Evolutionary conservation across 2,113 vertebrate species (phyloP).

Genomic region (mouse (Mus musculus)): DNA sequence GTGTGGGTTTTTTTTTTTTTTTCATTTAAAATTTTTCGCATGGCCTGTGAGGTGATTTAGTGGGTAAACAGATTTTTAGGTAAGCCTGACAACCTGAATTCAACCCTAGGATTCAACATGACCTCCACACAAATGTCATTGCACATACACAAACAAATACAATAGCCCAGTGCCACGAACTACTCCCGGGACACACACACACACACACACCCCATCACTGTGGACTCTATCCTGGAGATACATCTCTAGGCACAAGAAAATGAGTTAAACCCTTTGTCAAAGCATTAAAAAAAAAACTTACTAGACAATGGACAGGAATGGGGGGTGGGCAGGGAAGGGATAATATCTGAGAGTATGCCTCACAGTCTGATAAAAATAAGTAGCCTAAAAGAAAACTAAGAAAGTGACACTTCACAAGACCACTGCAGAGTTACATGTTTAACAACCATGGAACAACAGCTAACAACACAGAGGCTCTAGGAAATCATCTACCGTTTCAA

Average conservation of each 20-base stretch:
- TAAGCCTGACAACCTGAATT: neutral
- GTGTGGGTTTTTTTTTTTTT: neutral
- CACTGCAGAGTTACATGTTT: neutral
- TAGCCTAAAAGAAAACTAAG: neutral
- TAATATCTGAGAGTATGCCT: neutral
- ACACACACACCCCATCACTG: no score
- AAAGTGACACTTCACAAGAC: conserved; percentile 3
- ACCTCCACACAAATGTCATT: no score
- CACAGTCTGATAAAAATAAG: neutral
- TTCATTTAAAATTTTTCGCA: neutral
- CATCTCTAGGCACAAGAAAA: neutral
- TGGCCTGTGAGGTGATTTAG: neutral
- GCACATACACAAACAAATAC: neutral
- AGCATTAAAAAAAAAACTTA: conserved; percentile 37
- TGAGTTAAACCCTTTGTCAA: neutral
- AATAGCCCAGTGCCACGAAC: neutral
- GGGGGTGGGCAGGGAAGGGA: no score
- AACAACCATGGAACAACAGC: neutral
- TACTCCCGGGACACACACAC: no score
- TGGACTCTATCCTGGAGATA: neutral
- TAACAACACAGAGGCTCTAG: neutral
- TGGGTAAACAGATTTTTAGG: neutral
- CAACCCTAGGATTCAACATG: neutral
- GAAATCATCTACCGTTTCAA: conserved; percentile 42
- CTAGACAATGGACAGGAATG: neutral